These are phyloP conservation scores for Bombus waltoni DNA, from an alignment of 1,140 invertebrate genomes.

Conservation along the genomic window DNA sequence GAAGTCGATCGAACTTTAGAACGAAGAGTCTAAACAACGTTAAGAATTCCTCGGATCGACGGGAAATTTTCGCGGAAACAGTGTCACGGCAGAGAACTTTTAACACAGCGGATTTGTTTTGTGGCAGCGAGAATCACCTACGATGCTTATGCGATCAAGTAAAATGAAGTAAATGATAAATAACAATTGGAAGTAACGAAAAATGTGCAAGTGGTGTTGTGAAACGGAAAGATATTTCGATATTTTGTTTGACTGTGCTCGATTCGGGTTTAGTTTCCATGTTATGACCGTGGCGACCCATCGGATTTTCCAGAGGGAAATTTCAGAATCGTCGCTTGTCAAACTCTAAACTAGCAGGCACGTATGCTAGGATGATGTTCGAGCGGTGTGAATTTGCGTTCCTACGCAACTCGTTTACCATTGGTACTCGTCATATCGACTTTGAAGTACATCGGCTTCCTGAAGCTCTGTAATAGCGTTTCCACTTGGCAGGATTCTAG, in stretches of 20 bases:
- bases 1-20: not conserved
- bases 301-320: not conserved
- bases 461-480: not conserved
- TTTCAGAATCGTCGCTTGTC: not conserved
- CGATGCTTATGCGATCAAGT: too few species aligned
- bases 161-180: too few species aligned
- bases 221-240: not conserved
- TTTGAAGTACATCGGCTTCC: not conserved
- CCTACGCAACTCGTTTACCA: not conserved
- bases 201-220: not conserved
- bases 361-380: not conserved
- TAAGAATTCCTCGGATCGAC: not conserved
- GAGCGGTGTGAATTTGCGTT: not conserved
- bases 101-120: not conserved
- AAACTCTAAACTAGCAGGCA: not conserved
- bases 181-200: not conserved
- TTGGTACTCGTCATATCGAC: not conserved
- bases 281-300: too few species aligned
- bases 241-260: not conserved
- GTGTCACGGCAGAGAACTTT: too few species aligned
- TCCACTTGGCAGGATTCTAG: not conserved
- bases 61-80: not conserved
- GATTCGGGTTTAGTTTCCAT: not conserved
- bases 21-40: not conserved
- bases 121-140: too few species aligned